Base-by-base conservation (phyloP, 2,888 invertebrate genomes). In the Lithophane semibrunnea region DNA sequence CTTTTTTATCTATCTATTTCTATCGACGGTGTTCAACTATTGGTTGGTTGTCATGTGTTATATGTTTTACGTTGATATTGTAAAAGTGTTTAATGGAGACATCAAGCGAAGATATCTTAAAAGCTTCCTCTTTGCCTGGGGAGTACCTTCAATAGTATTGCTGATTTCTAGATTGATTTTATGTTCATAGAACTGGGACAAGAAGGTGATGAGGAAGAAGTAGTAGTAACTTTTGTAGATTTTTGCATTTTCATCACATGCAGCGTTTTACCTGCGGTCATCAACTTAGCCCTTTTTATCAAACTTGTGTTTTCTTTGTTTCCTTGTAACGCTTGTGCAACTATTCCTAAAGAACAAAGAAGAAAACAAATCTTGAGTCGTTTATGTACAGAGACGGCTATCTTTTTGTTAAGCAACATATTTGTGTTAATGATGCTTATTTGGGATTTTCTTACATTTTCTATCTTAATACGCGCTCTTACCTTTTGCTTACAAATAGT, bases 61-160 rank as follows among this genome's bases (percentile, higher is more conserved):
- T 5, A 56, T 73, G 73, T 81, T 83, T 56, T 81, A 81, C 37
- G 79, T 78, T 16, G 79, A 83, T 5, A 65, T 83, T 54, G 84
- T 66, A 10, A 73, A 78, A 73, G 79, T 83, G 1, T 78, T 83
- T 24, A 10, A 60, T 5, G 13, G 2, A 2, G 61, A 83, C 16
- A 63, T 71, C 1, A 65, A 79, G 29, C 42, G 70, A 8, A 73
- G 58, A 10, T 79, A 49, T 54, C 29, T 83, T 0, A 79, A 70
- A 42, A 71, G 84, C 16, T 54, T 56, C 13, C 16, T 82, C 13
- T 82, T 82, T 24, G 79, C 73, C 3, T 83, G 83, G 84, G 79
- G 72, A 3, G 12, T 73, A 8, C 73, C 79, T 10, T 1, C 29
- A 0, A 13, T 13, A 18, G 49, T 73, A 16, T 12, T 44, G 5